Base-by-base conservation (phyloP, 1,140 invertebrate species). In the Drosophila navojoa region DNA sequence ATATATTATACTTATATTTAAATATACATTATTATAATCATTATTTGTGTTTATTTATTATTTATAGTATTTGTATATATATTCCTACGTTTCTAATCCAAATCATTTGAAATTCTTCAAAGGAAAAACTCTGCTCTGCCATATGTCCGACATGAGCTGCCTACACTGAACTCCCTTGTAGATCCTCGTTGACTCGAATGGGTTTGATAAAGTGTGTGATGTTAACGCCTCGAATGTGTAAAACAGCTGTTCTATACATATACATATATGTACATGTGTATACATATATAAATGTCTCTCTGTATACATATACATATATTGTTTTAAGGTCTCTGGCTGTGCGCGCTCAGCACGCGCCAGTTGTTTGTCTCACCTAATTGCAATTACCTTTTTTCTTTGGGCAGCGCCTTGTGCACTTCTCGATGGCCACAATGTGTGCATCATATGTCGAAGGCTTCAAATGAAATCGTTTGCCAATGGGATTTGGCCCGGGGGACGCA, bases 301-400 rank as follows among this genome's bases (percentile, higher is more conserved):
- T 35, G 9, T 38, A 13, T 38, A 4, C 4, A 38, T 38, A 11
- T 11, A 35, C 9, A 35, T 38, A 38, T 11, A 11, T 63, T 63
- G 66, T 42, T 64, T 42, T 64, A 38, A 45, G 27, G 40, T 29
- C 47, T 70, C 53, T 47, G 15, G 11, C 45, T 25, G 57, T 25
- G 57, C 52, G 42, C 81, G 52, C 81, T 11, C 35, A 87, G 81
- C 81, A 86, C 81, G 81, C 76, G 81, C 53, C 81, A 87, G 81
- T 84, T 84, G 81, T 35, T 68, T 49, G 64, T 52, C 62, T 71
- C 62, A 49, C 3, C 54, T 72, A 72, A 72, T 72, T 67, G 63
- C 70, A 35, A 53, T 42, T 40, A 60, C 40, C 62, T 62, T 42
- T 32, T 9, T 25, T 45, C 7, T 9, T 9, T 4, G 11, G 35